Percentiles rank a stretch among this genome's conserved stretches.
These are phyloP conservation scores for Megaustenia siamemsis DNA, from an alignment of 2,888 invertebrate species.

Conservation along the genomic window DNA sequence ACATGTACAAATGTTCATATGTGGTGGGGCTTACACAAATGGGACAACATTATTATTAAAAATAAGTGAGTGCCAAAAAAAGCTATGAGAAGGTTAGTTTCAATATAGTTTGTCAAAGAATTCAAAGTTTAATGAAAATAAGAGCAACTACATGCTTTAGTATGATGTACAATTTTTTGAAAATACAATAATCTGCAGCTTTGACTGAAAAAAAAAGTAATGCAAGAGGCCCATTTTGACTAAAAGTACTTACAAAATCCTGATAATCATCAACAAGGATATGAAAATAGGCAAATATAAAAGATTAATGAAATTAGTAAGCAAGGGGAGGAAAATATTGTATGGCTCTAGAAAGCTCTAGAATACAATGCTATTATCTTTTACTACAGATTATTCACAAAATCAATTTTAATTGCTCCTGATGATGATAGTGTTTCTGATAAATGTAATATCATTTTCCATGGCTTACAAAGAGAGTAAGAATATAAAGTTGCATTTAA, in stretches of 20 bases:
- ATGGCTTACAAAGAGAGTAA: too few species aligned
- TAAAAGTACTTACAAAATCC: conserved; percentile 30
- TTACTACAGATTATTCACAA: background rate
- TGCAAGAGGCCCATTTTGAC: background rate
- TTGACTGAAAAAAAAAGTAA: background rate
- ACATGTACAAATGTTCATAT: too few species aligned
- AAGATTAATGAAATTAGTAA: too few species aligned
- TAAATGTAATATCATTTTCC: too few species aligned
- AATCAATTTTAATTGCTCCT: too few species aligned
- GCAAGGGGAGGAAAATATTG: background rate
- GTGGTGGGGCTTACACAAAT: background rate
- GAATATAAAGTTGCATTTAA: too few species aligned
- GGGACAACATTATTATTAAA: too few species aligned
- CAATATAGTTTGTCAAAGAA: background rate
- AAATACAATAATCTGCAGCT: background rate
- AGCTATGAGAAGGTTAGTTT: too few species aligned
- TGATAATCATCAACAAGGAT: conserved; percentile 18
- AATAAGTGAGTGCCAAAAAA: too few species aligned
- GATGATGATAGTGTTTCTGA: too few species aligned
- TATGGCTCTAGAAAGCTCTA: background rate
- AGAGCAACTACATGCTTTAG: background rate
- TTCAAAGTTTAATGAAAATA: background rate
- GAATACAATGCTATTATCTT: background rate
- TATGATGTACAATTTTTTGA: background rate
- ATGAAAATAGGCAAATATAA: background rate